Conservation (phyloP, 2,113 vertebrate species). For the Danionella cerebrum region DNA sequence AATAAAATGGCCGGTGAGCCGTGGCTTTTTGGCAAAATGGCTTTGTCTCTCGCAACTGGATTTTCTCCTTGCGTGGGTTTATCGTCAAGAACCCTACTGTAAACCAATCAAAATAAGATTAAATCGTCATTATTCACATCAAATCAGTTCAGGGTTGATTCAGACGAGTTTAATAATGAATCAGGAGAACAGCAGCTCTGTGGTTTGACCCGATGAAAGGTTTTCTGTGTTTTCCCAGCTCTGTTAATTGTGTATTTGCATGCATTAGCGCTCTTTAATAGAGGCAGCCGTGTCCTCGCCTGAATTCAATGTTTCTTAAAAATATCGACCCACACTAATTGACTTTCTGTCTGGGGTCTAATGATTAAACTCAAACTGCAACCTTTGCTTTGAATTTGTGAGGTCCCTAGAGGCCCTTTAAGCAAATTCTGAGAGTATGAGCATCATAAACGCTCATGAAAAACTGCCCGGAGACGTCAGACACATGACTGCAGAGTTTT, state of each 20-base stretch:
- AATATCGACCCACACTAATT: slow-evolving; percentile 65
- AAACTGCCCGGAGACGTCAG: not conserved
- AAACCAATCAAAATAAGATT: too few species aligned
- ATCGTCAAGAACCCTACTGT: too few species aligned
- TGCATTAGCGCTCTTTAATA: slow-evolving; percentile 35
- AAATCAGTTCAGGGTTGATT: too few species aligned
- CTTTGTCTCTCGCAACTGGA: too few species aligned
- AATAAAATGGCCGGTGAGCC: too few species aligned
- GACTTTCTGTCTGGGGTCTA: slow-evolving; percentile 63
- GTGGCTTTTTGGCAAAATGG: too few species aligned
- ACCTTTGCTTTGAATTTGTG: slow-evolving; percentile 63
- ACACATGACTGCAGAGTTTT: not conserved
- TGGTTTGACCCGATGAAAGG: not conserved
- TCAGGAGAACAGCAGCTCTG: not conserved
- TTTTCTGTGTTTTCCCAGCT: not conserved
- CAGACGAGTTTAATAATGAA: not conserved
- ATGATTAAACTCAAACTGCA: slow-evolving; percentile 66
- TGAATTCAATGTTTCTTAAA: slow-evolving; percentile 54
- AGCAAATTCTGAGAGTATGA: slow-evolving; percentile 15
- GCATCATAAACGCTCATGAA: not conserved
- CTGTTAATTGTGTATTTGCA: slow-evolving; percentile 33
- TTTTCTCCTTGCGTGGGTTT: too few species aligned
- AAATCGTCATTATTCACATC: not conserved
- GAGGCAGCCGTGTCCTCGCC: slow-evolving; percentile 12
- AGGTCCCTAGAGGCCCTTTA: slow-evolving; percentile 40